These are phyloP conservation scores for Tetragonisca angustula DNA, from an alignment of 2,888 invertebrate genomes.

Conservation along the genomic window DNA sequence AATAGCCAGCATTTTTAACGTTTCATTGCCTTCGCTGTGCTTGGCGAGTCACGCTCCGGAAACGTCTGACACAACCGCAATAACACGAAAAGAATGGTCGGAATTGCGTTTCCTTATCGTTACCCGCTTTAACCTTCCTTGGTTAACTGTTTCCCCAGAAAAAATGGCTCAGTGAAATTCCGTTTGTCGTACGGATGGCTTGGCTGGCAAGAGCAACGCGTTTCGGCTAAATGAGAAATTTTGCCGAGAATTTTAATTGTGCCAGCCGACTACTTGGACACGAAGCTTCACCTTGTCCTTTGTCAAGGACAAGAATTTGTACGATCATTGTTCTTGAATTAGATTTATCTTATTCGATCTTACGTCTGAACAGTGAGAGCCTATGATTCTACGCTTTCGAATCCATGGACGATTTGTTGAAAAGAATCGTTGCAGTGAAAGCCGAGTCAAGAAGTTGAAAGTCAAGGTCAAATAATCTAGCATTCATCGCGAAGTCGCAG, in stretches of 20 bases:
- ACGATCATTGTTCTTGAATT: neutral
- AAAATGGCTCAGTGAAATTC: slow-evolving; percentile 44
- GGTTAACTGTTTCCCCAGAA: slow-evolving; percentile 33
- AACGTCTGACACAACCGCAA: slow-evolving; percentile 49
- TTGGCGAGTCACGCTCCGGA: slow-evolving; percentile 35
- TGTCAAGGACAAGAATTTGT: neutral
- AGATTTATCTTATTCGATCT: too few relatives aligned
- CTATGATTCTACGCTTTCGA: neutral
- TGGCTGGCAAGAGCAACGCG: slow-evolving; percentile 45
- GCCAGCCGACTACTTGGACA: slow-evolving; percentile 66
- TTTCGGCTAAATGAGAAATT: slow-evolving; percentile 74
- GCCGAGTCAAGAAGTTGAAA: too few relatives aligned
- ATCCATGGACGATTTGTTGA: too few relatives aligned
- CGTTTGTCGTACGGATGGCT: slow-evolving; percentile 40
- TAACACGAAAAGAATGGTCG: slow-evolving; percentile 54
- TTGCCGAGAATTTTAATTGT: slow-evolving; percentile 79
- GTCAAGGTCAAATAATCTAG: too few relatives aligned
- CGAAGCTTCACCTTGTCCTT: slow-evolving; percentile 6
- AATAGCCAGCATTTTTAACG: slow-evolving; percentile 49
- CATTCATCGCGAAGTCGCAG: too few relatives aligned
- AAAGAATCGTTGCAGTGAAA: too few relatives aligned
- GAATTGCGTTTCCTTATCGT: slow-evolving; percentile 66
- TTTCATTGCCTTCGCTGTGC: slow-evolving; percentile 42
- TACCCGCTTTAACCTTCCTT: slow-evolving; percentile 39
- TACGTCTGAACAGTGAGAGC: neutral